Evolutionary conservation across 2,113 vertebrate genomes (phyloP).

Genomic region (Nasalis larvatus): DNA sequence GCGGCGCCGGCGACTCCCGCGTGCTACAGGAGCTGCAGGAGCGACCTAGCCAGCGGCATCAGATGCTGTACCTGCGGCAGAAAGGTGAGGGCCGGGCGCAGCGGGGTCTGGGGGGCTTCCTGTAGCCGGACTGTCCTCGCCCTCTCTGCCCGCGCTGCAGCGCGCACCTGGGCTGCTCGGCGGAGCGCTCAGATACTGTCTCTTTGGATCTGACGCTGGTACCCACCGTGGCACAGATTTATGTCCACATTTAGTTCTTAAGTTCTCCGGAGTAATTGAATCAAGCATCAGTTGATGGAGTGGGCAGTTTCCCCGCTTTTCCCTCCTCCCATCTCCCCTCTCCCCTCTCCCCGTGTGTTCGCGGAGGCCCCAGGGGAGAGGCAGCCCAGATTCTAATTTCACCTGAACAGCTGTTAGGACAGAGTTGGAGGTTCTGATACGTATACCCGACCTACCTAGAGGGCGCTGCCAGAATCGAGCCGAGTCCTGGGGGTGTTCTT

Average conservation of each 20-base stretch:
- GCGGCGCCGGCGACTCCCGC: slow-evolving; percentile 82
- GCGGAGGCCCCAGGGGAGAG: not conserved
- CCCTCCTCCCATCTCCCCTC: no score
- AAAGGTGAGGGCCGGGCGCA: slow-evolving; percentile 88
- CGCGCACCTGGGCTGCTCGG: not conserved
- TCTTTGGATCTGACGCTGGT: not conserved
- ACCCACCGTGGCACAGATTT: not conserved
- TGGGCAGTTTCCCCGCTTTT: not conserved
- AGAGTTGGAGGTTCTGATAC: not conserved
- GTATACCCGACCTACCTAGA: not conserved
- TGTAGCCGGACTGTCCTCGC: not conserved
- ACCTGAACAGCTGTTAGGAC: slow-evolving; percentile 25
- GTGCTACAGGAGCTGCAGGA: slow-evolving; percentile 88
- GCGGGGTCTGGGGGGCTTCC: not conserved
- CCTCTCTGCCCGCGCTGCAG: rapidly evolving
- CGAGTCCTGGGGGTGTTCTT: no score
- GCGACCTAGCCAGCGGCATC: slow-evolving; percentile 88
- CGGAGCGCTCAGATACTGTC: rapidly evolving
- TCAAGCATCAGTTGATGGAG: not conserved
- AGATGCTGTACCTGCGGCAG: slow-evolving; percentile 90
- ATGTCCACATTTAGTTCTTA: not conserved
- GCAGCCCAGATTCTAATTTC: not conserved
- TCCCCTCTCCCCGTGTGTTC: rapidly evolving
- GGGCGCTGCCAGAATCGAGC: not conserved
- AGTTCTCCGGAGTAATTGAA: no score